Evolutionary conservation across 2,113 vertebrate genomes (phyloP).

Genomic region (Callipepla squamata): DNA sequence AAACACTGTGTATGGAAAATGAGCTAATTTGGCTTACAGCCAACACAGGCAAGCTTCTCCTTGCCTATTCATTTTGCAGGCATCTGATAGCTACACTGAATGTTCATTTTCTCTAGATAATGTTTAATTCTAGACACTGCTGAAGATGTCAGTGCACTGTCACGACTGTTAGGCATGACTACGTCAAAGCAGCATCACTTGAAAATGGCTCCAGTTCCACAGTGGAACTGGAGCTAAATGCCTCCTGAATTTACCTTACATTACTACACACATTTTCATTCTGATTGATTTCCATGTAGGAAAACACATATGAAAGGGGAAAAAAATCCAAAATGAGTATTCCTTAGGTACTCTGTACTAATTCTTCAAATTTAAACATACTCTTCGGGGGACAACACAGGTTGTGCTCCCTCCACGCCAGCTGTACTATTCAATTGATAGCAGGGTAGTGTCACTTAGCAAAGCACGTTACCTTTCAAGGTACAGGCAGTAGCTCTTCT

Average conservation of each 20-base stretch:
- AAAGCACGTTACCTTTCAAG: not conserved
- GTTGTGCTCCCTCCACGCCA: not conserved
- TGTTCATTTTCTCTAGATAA: not conserved
- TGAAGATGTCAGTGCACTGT: not conserved
- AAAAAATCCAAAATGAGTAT: not conserved
- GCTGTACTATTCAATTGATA: not conserved
- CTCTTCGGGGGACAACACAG: not conserved
- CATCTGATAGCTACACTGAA: not conserved
- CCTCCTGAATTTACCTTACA: not conserved
- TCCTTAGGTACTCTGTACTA: not conserved
- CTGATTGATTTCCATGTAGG: not conserved
- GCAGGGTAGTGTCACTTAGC: not conserved
- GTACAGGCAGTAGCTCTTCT: not conserved
- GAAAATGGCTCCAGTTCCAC: not conserved
- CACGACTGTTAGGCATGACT: not conserved
- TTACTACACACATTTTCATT: not conserved
- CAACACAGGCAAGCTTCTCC: not conserved
- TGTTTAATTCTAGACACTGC: not conserved
- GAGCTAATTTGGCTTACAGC: not conserved
- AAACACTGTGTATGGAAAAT: not conserved
- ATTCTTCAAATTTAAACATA: not conserved
- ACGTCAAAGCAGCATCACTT: not conserved
- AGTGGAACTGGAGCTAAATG: not conserved
- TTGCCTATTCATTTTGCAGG: not conserved
- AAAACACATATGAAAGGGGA: not conserved